Conservation (phyloP, 2,797 vertebrate species). For the Periparus ater region DNA sequence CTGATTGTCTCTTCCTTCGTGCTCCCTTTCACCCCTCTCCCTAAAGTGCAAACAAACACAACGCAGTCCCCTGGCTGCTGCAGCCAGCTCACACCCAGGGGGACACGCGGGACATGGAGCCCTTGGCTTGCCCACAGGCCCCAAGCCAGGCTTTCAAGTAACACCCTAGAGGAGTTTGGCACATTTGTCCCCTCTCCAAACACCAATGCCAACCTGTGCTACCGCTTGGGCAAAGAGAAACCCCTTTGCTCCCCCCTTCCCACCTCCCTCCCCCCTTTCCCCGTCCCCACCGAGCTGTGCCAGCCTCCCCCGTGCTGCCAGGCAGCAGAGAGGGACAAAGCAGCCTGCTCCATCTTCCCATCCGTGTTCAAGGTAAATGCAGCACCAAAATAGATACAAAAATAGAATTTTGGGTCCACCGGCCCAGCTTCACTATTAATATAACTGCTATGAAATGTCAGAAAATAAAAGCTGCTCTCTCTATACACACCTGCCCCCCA, state of each 20-base stretch:
- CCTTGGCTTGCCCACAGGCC: neutral
- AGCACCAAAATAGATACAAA: slow-evolving; percentile 79
- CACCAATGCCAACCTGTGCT: neutral
- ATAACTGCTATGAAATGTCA: slow-evolving; percentile 72
- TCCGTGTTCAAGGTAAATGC: slow-evolving; percentile 68
- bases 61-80: fast-evolving
- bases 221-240: neutral
- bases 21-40: neutral
- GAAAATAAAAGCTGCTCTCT: slow-evolving; percentile 68
- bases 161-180: neutral
- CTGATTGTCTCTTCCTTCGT: slow-evolving; percentile 60
- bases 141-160: neutral
- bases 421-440: slow-evolving; percentile 45
- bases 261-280: neutral
- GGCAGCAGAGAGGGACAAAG: neutral
- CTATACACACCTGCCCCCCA: neutral
- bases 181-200: neutral
- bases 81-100: neutral
- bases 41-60: slow-evolving; percentile 59
- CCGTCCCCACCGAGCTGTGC: neutral
- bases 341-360: slow-evolving; percentile 23
- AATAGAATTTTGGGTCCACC: slow-evolving; percentile 67
- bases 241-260: neutral
- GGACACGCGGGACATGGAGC: neutral
- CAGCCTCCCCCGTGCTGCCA: neutral